phyloP scores from a whole-genome alignment of 2,888 invertebrate genomes.

The Laspeyria flexula region DNA sequence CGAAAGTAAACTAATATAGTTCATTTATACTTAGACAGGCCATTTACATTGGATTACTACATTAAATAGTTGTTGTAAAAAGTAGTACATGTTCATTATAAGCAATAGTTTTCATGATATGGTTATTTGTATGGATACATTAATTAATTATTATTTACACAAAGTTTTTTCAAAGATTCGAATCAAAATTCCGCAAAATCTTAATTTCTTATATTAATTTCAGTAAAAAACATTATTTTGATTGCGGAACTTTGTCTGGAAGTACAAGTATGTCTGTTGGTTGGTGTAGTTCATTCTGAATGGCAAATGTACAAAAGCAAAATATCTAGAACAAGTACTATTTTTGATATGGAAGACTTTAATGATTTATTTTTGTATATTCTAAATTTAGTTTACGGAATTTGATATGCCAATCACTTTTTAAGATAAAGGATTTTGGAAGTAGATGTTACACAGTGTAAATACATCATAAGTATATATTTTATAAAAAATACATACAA shows the following conservation, averaged over 20 bases:
- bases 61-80: conserved; percentile 30
- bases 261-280: conserved; percentile 41
- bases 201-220: conserved; percentile 13
- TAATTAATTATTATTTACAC: conserved; percentile 44
- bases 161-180: conserved; percentile 16
- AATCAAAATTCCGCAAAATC: conserved; percentile 22
- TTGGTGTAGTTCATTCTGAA: conserved; percentile 35
- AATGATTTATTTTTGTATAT: conserved; percentile 71
- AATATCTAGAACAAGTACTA: conserved; percentile 75
- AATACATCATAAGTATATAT: conserved; percentile 80
- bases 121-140: conserved; percentile 40
- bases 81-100: conserved; percentile 37
- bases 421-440: conserved; percentile 75
- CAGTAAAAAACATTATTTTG: conserved; percentile 20
- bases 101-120: conserved; percentile 48
- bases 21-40: conserved; percentile 33
- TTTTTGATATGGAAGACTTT: conserved; percentile 86
- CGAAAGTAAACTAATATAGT: conserved; percentile 22
- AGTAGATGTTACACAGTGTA: conserved; percentile 78
- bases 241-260: conserved; percentile 19
- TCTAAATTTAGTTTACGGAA: conserved; percentile 81
- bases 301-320: conserved; percentile 53
- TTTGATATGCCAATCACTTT: conserved; percentile 85
- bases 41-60: conserved; percentile 37
- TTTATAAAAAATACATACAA: conserved; percentile 85